Evolutionary conservation across 2,113 vertebrate species (phyloP).

Genomic region (Gymnarchus niloticus): DNA sequence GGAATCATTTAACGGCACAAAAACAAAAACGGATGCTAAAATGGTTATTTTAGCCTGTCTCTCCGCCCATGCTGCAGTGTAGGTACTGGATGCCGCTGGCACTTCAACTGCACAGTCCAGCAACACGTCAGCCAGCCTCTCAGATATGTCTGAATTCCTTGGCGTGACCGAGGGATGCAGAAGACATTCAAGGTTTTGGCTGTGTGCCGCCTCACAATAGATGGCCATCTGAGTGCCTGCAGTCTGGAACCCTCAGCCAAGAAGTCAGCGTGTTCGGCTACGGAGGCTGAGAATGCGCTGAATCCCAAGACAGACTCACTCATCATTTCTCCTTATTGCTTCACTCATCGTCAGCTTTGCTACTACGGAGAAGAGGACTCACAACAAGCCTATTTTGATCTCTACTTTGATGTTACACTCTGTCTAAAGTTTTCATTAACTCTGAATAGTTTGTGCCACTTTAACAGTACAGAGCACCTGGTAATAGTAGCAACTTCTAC

Average conservation of each 20-base stretch:
- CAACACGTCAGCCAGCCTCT: neutral
- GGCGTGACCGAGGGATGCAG: neutral
- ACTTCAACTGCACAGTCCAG: neutral
- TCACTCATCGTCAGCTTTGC: neutral
- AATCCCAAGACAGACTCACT: neutral
- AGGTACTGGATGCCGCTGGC: too few relatives aligned
- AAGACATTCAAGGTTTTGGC: neutral
- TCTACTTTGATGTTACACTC: neutral
- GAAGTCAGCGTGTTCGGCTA: neutral
- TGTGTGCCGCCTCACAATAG: neutral
- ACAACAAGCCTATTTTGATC: neutral
- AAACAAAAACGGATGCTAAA: too few relatives aligned
- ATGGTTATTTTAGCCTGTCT: too few relatives aligned
- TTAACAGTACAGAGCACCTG: neutral
- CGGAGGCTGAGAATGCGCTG: neutral
- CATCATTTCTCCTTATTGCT: neutral
- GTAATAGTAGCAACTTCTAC: neutral
- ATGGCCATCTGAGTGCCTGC: constrained; percentile 3
- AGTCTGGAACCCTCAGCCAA: neutral
- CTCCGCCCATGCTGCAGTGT: too few relatives aligned
- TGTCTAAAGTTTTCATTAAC: neutral
- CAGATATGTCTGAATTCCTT: neutral
- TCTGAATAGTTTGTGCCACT: too few relatives aligned
- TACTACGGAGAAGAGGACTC: neutral
- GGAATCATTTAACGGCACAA: neutral